A percentile compares a stretch with the other conserved stretches of the same genome.
phyloP scores from a whole-genome alignment of 2,113 vertebrate genomes.

The Amphiprion ocellaris region DNA sequence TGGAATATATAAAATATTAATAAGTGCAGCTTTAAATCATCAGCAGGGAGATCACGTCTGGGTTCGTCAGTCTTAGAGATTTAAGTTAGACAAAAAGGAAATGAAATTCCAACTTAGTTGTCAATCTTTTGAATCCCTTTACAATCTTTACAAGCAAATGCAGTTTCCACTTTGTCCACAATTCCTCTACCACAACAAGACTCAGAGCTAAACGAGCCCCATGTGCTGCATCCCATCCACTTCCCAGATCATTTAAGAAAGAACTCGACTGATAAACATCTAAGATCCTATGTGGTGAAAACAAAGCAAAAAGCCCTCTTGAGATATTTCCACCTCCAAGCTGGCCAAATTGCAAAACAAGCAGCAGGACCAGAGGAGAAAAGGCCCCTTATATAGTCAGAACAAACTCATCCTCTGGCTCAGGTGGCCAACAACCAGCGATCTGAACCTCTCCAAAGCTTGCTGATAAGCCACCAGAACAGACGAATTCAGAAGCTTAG shows the following conservation, averaged over 20 bases:
- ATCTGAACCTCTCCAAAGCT: not conserved
- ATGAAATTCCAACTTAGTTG: too few species aligned
- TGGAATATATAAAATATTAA: too few species aligned
- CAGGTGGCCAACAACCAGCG: conserved; percentile 10
- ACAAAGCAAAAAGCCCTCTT: conserved; percentile 39
- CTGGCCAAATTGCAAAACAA: conserved; percentile 20
- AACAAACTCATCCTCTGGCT: conserved; percentile 37
- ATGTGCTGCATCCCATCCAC: conserved; percentile 7
- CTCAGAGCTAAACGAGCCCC: not conserved
- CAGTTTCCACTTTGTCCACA: conserved; percentile 13
- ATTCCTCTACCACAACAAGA: conserved; percentile 6
- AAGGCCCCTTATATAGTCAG: conserved; percentile 74
- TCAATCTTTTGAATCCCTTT: not conserved
- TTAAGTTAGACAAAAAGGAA: too few species aligned
- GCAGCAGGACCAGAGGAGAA: conserved; percentile 26
- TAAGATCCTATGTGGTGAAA: conserved; percentile 25
- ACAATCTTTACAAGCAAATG: not conserved
- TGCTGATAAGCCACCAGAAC: conserved; percentile 35
- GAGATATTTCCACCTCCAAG: conserved; percentile 47
- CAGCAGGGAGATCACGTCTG: too few species aligned
- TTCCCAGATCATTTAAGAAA: conserved; percentile 11
- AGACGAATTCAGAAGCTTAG: conserved; percentile 14
- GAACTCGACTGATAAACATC: conserved; percentile 43
- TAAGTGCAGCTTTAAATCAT: too few species aligned
- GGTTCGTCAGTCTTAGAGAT: too few species aligned